Conservation (phyloP, 1,140 invertebrate genomes). For the Piezodorus guildinii region DNA sequence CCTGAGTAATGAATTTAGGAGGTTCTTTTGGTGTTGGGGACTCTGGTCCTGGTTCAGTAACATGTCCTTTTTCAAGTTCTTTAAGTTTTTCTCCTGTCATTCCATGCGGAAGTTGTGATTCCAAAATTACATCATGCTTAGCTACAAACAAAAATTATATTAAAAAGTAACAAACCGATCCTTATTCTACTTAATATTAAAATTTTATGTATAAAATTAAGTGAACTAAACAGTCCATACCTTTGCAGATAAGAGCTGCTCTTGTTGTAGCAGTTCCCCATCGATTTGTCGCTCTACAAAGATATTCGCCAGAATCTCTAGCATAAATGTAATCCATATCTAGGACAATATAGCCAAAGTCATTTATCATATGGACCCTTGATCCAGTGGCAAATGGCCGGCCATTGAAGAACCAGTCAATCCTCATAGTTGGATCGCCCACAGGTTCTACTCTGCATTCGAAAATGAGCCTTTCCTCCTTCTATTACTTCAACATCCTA, state of each 20-base stretch:
- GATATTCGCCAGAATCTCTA: slow-evolving; percentile 74
- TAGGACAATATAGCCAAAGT: slow-evolving; percentile 83
- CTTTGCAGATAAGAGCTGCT: slow-evolving; percentile 67
- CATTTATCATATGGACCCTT: slow-evolving; percentile 79
- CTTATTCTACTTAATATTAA: too few relatives aligned
- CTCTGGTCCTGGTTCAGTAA: slow-evolving; percentile 49
- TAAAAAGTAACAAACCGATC: too few relatives aligned
- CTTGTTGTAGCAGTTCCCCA: slow-evolving; percentile 74
- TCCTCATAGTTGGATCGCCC: slow-evolving; percentile 73
- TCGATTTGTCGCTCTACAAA: slow-evolving; percentile 73
- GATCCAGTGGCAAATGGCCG: slow-evolving; percentile 77
- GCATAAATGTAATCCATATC: slow-evolving; percentile 78
- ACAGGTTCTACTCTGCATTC: slow-evolving; percentile 82
- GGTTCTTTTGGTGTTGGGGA: slow-evolving; percentile 57
- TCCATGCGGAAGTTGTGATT: slow-evolving; percentile 85
- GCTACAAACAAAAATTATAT: too few relatives aligned
- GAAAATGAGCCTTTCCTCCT: slow-evolving; percentile 77
- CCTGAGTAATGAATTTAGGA: slow-evolving; percentile 70
- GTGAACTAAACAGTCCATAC: too few relatives aligned
- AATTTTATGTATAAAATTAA: too few relatives aligned
- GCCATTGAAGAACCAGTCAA: slow-evolving; percentile 91
- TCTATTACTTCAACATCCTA: slow-evolving; percentile 64
- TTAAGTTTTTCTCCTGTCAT: slow-evolving; percentile 87
- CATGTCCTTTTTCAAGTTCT: slow-evolving; percentile 76
- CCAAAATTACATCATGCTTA: slow-evolving; percentile 76